Base-by-base conservation (phyloP, 2,888 invertebrate species). In the Liodrosophila aerea region DNA sequence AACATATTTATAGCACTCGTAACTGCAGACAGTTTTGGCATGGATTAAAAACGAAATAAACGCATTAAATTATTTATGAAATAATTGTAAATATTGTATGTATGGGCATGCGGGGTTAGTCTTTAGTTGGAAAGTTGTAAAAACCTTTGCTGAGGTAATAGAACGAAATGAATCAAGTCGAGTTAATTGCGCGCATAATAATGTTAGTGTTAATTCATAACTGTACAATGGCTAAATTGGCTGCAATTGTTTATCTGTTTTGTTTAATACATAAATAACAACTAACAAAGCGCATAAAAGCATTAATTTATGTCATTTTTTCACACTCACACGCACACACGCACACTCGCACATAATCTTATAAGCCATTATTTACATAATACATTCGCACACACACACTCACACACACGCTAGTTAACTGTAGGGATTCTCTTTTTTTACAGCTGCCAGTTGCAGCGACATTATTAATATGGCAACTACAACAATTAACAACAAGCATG, bases 211-310 rank as follows among this genome's bases (percentile, higher is more conserved):
- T 22, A 22, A 22, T 22, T 31, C 34, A 43, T n/a, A 51, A 52
- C 46, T 44, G 39, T 33, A 47, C 37, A 41, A 43, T 12, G 12
- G 7, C 15, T 34, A 47, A 29, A 31, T 51, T 46, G 39, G 30
- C 12, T 65, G 4, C 9, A 18, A 15, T 37, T 39, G 53, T 34
- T 29, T 51, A 30, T 36, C 43, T 51, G 27, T 16, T 52, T 44
- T 31, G 33, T 40, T 58, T 13, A 80, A 81, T 67, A 59, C 60
- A 62, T 67, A 66, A 80, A 80, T 22, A 22, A 22, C 70, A 77
- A 73, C 81, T 77, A 83, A 83, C 80, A 77, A 83, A 80, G 73
- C 83, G 69, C 64, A 61, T 64, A 58, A 72, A 76, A 62, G 64
- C 71, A 64, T 56, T 56, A 51, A 51, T 46, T 40, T 36, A 59